Conservation (phyloP, 2,888 invertebrate species). For the Sarcophaga rosellei region DNA sequence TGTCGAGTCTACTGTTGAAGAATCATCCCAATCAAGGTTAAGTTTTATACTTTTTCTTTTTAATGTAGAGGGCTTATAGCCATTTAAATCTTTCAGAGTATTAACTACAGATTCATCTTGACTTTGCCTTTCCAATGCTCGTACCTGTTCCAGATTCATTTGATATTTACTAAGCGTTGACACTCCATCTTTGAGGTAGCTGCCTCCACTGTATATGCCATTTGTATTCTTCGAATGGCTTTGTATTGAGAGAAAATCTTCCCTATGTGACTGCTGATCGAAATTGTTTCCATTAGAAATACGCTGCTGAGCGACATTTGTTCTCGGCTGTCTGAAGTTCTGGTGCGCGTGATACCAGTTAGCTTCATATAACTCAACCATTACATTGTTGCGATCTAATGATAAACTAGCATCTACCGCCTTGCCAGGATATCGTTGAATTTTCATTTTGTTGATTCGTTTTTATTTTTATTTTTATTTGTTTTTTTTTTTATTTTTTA, state of each 20-base stretch:
- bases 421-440: constrained; percentile 92
- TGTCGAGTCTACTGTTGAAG: constrained; percentile 69
- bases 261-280: constrained; percentile 26
- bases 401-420: constrained; percentile 87
- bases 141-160: constrained; percentile 82
- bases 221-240: constrained; percentile 19
- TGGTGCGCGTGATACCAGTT: constrained; percentile 90
- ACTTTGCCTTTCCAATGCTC: constrained; percentile 82
- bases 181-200: constrained; percentile 76
- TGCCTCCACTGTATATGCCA: constrained; percentile 70
- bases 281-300: constrained; percentile 40
- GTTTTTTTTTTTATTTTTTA: constrained; percentile 18
- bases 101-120: constrained; percentile 80
- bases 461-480: constrained; percentile 17
- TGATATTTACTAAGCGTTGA: constrained; percentile 84
- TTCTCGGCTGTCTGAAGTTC: constrained; percentile 63
- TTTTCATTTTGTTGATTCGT: constrained; percentile 85
- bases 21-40: constrained; percentile 84
- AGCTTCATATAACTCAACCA: constrained; percentile 91
- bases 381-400: constrained; percentile 87
- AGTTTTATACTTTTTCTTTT: constrained; percentile 83
- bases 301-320: constrained; percentile 18
- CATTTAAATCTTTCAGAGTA: constrained; percentile 85
- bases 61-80: constrained; percentile 84
- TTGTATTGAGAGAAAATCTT: background rate